Percentiles rank a stretch among this genome's conserved stretches.
Conservation (phyloP, 1,140 invertebrate genomes). For the Caenorhabditis remanei region DNA sequence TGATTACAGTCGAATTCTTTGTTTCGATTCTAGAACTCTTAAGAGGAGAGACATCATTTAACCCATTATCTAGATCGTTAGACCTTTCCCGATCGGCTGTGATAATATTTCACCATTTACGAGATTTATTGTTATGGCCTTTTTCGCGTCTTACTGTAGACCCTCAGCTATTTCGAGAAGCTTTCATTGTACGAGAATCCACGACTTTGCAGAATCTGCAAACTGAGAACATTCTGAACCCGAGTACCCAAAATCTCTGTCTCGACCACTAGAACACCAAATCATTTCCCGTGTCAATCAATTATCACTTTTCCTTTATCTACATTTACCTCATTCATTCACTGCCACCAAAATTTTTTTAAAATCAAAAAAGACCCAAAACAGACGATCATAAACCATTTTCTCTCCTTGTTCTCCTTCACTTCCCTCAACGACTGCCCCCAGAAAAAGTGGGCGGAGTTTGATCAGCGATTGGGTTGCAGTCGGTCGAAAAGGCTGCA, state of each 20-base stretch:
- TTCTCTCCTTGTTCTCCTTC: conserved; percentile 47
- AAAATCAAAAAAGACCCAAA: conserved; percentile 28
- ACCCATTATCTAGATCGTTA: background rate
- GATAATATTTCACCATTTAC: conserved; percentile 26
- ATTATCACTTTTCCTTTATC: background rate
- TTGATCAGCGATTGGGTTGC: conserved; percentile 52
- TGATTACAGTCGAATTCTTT: too few species aligned
- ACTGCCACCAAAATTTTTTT: background rate
- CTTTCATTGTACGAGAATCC: background rate
- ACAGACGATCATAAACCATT: conserved; percentile 54
- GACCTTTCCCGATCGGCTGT: conserved; percentile 13
- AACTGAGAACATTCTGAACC: too few species aligned
- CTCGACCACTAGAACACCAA: background rate
- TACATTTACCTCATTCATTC: background rate
- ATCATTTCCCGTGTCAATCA: background rate
- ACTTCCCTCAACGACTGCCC: conserved; percentile 52
- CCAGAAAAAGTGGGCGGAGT: conserved; percentile 39
- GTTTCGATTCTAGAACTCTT: background rate
- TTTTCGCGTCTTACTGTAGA: conserved; percentile 17
- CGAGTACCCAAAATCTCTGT: too few species aligned
- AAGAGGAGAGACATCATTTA: background rate
- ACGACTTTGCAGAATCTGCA: background rate
- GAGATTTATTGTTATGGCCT: conserved; percentile 13
- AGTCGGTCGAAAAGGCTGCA: conserved; percentile 33
- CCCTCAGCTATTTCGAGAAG: too few species aligned